Conservation (phyloP, 2,797 vertebrate genomes). For the Takifugu ocellatus region DNA sequence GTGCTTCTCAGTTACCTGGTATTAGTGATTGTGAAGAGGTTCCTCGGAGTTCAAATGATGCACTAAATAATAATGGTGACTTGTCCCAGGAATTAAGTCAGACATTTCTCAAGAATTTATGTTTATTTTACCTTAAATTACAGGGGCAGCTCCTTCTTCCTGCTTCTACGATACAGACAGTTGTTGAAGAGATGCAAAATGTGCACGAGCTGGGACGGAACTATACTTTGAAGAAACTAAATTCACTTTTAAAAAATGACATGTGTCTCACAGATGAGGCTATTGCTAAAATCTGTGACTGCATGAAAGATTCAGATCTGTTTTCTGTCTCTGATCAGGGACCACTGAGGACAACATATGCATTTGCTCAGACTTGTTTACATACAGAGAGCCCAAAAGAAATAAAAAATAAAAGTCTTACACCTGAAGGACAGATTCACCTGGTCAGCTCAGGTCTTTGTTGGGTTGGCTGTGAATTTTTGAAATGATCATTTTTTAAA, state of each 20-base stretch:
- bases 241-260: conserved; percentile 17
- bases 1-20: too few species aligned
- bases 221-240: conserved; percentile 17
- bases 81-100: conserved; percentile 28
- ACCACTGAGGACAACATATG: conserved; percentile 14
- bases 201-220: conserved; percentile 14
- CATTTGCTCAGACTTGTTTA: conserved; percentile 26
- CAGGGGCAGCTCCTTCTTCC: conserved; percentile 28
- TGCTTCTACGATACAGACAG: conserved; percentile 14
- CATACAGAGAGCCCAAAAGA: conserved; percentile 22
- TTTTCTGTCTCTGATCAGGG: conserved; percentile 19
- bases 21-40: too few species aligned
- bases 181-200: too few species aligned
- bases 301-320: not conserved
- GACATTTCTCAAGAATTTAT: conserved; percentile 14
- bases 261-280: conserved; percentile 15
- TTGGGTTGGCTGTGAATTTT: too few species aligned
- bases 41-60: too few species aligned
- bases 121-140: conserved; percentile 24
- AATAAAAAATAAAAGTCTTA: not conserved
- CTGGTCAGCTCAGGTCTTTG: too few species aligned
- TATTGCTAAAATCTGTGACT: conserved; percentile 17
- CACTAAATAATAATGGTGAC: not conserved
- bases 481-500: too few species aligned
- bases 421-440: too few species aligned